A percentile compares a stretch with the other conserved stretches of the same genome.
Conservation (phyloP, 2,113 vertebrate genomes). For the Anguilla japonica region DNA sequence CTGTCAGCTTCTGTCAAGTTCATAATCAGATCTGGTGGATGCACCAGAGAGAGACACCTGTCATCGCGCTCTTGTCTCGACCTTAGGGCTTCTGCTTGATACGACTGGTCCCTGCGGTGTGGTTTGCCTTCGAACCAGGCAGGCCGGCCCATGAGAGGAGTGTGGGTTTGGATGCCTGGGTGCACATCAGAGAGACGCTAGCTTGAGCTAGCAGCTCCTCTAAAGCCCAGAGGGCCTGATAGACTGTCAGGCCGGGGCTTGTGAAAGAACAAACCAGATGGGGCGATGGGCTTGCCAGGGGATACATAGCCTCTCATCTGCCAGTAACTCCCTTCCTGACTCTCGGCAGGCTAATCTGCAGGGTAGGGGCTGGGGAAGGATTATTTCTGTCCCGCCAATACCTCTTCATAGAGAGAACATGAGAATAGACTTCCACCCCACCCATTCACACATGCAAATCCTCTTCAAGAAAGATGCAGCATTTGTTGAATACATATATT, state of each 20-base stretch:
- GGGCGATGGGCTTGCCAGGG: constrained; percentile 52
- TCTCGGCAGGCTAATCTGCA: not conserved
- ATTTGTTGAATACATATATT: not conserved
- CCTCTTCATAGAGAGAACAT: not conserved
- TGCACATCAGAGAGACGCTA: not conserved
- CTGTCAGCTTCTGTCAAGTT: not conserved
- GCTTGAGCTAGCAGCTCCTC: constrained; percentile 55
- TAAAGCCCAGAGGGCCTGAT: constrained; percentile 54
- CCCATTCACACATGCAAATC: not conserved
- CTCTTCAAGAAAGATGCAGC: not conserved
- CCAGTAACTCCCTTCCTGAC: constrained; percentile 24
- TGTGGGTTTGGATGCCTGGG: not conserved
- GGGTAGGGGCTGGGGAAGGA: not conserved
- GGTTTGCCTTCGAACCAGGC: not conserved
- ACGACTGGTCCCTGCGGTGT: too few relatives aligned
- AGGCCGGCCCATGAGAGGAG: constrained; percentile 1
- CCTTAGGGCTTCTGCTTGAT: not conserved
- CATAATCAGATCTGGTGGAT: not conserved
- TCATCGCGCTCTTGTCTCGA: not conserved
- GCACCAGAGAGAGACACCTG: not conserved
- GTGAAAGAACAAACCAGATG: constrained; percentile 60
- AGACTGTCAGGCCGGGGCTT: constrained; percentile 59
- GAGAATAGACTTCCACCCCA: not conserved
- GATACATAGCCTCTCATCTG: constrained; percentile 66
- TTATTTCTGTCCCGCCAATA: not conserved